Evolutionary conservation across 2,113 vertebrate genomes (phyloP).

Genomic region (Anser brachyrhynchus): DNA sequence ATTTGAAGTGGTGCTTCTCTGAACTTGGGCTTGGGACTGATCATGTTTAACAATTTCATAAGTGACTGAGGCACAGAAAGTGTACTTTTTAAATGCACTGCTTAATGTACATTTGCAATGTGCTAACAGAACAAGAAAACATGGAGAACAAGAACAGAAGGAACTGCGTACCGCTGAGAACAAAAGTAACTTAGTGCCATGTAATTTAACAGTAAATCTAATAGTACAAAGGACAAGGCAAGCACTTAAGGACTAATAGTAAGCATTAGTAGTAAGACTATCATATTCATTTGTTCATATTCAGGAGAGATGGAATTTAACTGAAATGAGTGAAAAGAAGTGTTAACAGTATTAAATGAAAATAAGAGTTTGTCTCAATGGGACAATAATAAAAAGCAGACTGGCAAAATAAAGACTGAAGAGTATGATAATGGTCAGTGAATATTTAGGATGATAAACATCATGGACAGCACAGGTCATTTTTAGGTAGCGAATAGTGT

Average conservation of each 20-base stretch:
- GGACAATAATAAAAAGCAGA: not conserved
- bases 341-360: not conserved
- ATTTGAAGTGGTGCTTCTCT: not conserved
- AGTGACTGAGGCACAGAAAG: not conserved
- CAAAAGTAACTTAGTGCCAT: not conserved
- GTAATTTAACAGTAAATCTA: not conserved
- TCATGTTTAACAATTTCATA: not conserved
- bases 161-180: not conserved
- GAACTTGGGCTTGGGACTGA: not conserved
- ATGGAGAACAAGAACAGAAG: not conserved
- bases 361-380: not conserved
- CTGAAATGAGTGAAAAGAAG: not conserved
- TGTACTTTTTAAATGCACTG: not conserved
- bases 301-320: not conserved
- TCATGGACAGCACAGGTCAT: not conserved
- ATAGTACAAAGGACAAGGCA: not conserved
- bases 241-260: not conserved
- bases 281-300: not conserved
- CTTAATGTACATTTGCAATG: not conserved
- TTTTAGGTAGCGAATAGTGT: not conserved
- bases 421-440: not conserved
- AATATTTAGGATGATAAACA: not conserved
- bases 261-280: not conserved
- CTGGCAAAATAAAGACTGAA: not conserved
- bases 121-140: not conserved